These are phyloP conservation scores for Lacanobia wlatinum DNA, from an alignment of 2,888 invertebrate species.

Conservation along the genomic window DNA sequence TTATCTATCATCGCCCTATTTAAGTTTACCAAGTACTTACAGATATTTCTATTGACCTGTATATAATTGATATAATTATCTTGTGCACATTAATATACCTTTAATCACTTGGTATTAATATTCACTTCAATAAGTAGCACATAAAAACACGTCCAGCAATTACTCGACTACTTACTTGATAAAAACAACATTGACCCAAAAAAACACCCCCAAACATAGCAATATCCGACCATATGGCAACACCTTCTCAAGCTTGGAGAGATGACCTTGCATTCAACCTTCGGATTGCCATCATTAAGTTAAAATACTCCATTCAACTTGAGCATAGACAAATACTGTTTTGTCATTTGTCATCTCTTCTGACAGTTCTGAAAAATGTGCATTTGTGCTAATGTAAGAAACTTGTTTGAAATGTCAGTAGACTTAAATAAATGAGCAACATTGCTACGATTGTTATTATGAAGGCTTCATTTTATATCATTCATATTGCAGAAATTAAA, in stretches of 20 bases:
- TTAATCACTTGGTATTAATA: not conserved
- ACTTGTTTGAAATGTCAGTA: not conserved
- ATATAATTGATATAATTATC: not conserved
- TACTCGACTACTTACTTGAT: not conserved
- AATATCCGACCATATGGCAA: constrained; percentile 51
- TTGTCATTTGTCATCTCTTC: constrained; percentile 1
- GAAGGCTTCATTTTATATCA: too few relatives aligned
- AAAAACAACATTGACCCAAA: constrained; percentile 47
- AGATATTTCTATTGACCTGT: not conserved
- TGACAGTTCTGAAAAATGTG: constrained; percentile 15
- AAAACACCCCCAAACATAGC: constrained; percentile 54
- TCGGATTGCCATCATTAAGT: constrained; percentile 47
- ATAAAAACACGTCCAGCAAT: not conserved
- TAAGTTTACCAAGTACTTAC: not conserved
- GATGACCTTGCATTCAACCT: constrained; percentile 57
- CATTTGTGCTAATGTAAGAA: not conserved
- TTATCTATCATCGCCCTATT: not conserved
- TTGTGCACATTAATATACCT: too few relatives aligned
- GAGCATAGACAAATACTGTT: constrained; percentile 44
- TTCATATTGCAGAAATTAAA: too few relatives aligned
- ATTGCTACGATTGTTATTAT: too few relatives aligned
- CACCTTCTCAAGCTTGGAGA: constrained; percentile 22
- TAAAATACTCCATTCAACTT: constrained; percentile 47
- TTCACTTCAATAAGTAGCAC: not conserved
- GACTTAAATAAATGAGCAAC: too few relatives aligned